phyloP scores from a whole-genome alignment of 2,113 vertebrate genomes.

The Dicaeum eximium region DNA sequence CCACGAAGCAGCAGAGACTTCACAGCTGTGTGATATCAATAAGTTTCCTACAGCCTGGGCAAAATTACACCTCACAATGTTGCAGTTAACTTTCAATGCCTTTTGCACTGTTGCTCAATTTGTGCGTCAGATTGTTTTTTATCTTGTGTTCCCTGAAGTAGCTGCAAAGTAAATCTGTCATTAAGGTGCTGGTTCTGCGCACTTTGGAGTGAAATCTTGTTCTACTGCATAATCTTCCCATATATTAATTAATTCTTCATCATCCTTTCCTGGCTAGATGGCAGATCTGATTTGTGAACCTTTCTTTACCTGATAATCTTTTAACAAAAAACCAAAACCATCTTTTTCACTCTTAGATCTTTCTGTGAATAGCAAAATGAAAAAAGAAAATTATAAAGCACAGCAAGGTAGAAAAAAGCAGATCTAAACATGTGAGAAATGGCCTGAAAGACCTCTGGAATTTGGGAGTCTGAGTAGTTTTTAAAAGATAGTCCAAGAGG shows the following conservation, averaged over 20 bases:
- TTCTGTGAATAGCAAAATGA: not conserved
- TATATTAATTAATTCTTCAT: not conserved
- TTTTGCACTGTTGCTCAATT: not conserved
- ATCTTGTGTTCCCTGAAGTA: not conserved
- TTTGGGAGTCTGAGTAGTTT: not conserved
- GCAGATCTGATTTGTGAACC: slow-evolving; percentile 9
- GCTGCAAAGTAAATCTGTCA: not conserved
- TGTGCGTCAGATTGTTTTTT: not conserved
- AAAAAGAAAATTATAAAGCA: not conserved
- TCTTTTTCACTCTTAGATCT: not conserved
- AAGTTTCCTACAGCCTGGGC: not conserved
- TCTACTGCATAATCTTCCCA: not conserved
- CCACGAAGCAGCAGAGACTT: not conserved
- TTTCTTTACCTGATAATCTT: not conserved
- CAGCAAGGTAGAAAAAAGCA: not conserved
- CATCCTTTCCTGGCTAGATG: not conserved
- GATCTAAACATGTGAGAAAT: not conserved
- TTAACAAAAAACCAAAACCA: not conserved
- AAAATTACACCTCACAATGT: not conserved
- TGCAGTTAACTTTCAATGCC: not conserved
- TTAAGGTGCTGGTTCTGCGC: not conserved
- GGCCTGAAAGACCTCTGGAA: not conserved
- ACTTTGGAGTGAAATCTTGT: not conserved
- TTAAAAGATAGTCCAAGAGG: not conserved
- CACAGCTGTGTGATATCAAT: not conserved